Evolutionary conservation across 1,140 invertebrate species (phyloP).

Genomic region (Sminthurides bifidus): DNA sequence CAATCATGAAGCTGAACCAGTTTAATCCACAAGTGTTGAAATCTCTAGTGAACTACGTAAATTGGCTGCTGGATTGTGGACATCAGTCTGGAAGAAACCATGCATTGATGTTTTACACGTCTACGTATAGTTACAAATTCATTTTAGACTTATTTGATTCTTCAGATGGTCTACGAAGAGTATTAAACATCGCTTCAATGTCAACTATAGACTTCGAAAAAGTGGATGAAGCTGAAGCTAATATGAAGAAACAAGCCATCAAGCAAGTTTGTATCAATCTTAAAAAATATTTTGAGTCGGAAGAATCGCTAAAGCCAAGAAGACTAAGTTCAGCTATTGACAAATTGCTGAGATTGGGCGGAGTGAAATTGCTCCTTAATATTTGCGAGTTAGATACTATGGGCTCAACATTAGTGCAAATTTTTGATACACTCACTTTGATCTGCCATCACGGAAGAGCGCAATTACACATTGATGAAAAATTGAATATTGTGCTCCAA

Average conservation of each 20-base stretch:
- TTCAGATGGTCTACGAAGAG: constrained; percentile 77
- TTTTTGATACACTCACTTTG: neutral
- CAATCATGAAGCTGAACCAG: constrained; percentile 87
- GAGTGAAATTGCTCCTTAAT: constrained; percentile 25
- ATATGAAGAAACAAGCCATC: constrained; percentile 84
- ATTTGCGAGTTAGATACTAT: constrained; percentile 1
- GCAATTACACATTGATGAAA: neutral
- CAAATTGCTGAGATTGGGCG: constrained; percentile 2
- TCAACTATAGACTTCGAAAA: constrained; percentile 33
- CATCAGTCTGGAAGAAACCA: constrained; percentile 91
- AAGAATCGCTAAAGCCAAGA: constrained; percentile 45
- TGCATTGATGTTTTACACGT: constrained; percentile 92
- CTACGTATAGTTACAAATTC: constrained; percentile 81
- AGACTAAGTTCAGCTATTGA: constrained; percentile 41
- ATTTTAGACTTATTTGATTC: constrained; percentile 86
- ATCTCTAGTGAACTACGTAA: constrained; percentile 51
- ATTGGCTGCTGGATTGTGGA: constrained; percentile 90
- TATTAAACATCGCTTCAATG: constrained; percentile 72
- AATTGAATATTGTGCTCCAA: constrained; percentile 45
- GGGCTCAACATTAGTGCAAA: neutral
- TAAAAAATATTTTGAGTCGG: constrained; percentile 60
- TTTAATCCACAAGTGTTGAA: constrained; percentile 47
- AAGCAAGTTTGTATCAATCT: constrained; percentile 82
- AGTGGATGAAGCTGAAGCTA: constrained; percentile 67
- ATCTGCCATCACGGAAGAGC: neutral